phyloP scores from a whole-genome alignment of 2,797 vertebrate species.

The Betta splendens region DNA sequence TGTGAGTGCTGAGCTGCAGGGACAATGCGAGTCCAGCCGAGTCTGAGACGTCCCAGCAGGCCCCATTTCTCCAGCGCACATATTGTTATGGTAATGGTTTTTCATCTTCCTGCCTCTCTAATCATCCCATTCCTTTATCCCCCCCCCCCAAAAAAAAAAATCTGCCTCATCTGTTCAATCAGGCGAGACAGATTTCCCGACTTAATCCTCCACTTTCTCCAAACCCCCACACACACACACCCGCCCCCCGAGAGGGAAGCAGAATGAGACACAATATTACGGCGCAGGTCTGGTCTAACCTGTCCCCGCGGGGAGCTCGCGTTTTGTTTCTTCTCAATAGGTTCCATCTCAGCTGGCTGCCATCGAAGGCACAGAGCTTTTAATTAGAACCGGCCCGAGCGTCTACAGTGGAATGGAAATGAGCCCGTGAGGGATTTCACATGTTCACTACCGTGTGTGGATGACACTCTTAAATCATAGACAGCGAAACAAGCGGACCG shows the following conservation, averaged over 20 bases:
- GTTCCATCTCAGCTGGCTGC: constrained; percentile 35
- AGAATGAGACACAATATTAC: constrained; percentile 41
- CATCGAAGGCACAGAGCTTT: constrained; percentile 26
- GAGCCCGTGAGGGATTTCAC: constrained; percentile 32
- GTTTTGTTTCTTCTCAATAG: constrained; percentile 50
- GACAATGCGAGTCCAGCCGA: constrained; percentile 32
- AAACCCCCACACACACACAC: constrained; percentile 11
- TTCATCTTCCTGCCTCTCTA: constrained; percentile 58
- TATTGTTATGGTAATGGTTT: constrained; percentile 66
- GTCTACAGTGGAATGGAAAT: constrained; percentile 63
- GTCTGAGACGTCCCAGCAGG: constrained; percentile 35
- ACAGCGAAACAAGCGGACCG: not conserved
- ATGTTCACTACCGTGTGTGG: constrained; percentile 10
- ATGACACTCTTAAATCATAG: not conserved
- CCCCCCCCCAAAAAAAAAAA: constrained; percentile 19
- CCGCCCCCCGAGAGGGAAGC: constrained; percentile 10
- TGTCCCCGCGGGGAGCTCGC: constrained; percentile 34
- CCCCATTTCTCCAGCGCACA: constrained; percentile 30
- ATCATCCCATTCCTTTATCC: constrained; percentile 53
- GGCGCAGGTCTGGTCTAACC: constrained; percentile 42
- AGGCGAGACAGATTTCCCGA: constrained; percentile 59
- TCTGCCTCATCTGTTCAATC: constrained; percentile 63
- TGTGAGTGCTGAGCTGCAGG: constrained; percentile 18
- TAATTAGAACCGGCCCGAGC: constrained; percentile 58
- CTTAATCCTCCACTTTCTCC: constrained; percentile 58